Base-by-base conservation (phyloP, 2,113 vertebrate species). In the Heterotis niloticus region DNA sequence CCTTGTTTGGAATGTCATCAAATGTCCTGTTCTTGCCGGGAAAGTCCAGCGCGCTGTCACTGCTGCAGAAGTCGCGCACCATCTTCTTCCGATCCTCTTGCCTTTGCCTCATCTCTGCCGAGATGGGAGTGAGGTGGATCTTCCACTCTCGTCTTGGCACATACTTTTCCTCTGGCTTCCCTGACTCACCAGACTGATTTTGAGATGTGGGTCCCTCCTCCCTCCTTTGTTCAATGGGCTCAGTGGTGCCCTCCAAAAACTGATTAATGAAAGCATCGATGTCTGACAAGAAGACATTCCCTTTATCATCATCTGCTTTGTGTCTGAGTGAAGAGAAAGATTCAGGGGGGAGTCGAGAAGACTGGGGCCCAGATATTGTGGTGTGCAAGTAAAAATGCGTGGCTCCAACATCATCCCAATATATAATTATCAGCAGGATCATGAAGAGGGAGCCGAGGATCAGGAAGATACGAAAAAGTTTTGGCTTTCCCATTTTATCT, bases 1-100 rank as follows among this genome's bases (percentile, higher is more conserved):
- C 98, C 0, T 95, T 95, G 90, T 95, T 98, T 18, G 97, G 96
- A 80, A 99, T 99, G 90, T 99, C 98, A 0, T 99, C 98, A 14
- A 99, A 98, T 0, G 94, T 94, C 24, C 96, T 93, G 77, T 95
- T 95, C 90, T 96, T 99, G 73, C 94, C 93, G 0, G 95, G 94
- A 87, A 98, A 99, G 68, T 81, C 64, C 7, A 98, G 76, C 85
- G 92, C 93, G 84, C 93, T 92, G 81, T 96, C 96, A 80, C 91
- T 92, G 26, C 91, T 82, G 60, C 98, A 99, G 62, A 95, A 85
- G 17, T 92, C 94, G 20, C 88, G 87, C 51, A 99, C 81, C 0
- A 89, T 84, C 78, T 87, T 84, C 83, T 93, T 90, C 77, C 98
- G 85, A 81, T 90, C 91, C 0, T 93, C 89, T 91, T 99, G 95